Conservation (phyloP, 2,888 invertebrate species). For the Drosophila percnosoma region DNA sequence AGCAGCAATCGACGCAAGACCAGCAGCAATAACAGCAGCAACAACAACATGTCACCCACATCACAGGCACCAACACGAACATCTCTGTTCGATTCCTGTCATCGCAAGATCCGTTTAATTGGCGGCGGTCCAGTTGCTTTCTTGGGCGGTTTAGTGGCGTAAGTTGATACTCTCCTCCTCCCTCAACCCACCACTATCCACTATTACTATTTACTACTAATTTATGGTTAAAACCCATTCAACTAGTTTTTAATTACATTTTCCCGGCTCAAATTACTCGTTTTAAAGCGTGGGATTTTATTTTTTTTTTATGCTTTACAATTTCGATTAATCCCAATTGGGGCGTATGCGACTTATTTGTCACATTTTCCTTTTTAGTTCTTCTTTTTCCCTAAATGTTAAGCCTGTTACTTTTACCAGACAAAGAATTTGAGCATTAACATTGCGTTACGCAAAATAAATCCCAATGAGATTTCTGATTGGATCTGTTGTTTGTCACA, state of each 20-base stretch:
- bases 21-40: slow-evolving; percentile 46
- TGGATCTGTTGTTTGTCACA: neutral
- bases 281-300: slow-evolving; percentile 28
- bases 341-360: neutral
- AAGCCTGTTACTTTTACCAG: neutral
- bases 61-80: slow-evolving; percentile 86
- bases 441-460: neutral
- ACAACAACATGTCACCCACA: slow-evolving; percentile 80
- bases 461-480: too few species aligned
- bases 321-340: neutral
- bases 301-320: neutral
- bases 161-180: slow-evolving; percentile 85
- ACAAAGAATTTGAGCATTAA: neutral
- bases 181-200: neutral
- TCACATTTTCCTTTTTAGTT: neutral
- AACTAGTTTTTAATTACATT: slow-evolving; percentile 30
- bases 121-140: slow-evolving; percentile 89
- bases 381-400: neutral
- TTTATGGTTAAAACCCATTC: slow-evolving; percentile 3
- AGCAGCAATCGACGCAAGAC: slow-evolving; percentile 33
- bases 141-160: slow-evolving; percentile 90
- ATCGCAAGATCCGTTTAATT: slow-evolving; percentile 90
- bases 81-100: slow-evolving; percentile 90
- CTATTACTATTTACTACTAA: slow-evolving; percentile 9
- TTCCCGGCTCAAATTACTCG: slow-evolving; percentile 13